Base-by-base conservation (phyloP, 64 coral and sea anemone species). In the Platygyra sinensis region DNA sequence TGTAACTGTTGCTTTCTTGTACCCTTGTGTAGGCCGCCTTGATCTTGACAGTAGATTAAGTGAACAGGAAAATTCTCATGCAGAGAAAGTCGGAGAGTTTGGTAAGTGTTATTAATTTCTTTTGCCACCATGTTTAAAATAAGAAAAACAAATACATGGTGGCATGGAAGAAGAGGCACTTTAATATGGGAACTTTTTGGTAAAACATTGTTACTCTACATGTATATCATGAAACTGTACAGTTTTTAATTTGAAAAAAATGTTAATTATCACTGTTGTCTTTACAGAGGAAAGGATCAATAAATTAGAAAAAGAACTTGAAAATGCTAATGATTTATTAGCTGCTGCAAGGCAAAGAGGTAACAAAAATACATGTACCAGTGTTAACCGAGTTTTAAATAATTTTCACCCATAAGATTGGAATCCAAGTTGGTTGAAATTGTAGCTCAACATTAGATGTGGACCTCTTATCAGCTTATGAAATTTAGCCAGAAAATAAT, bases 291-390 rank as follows among this genome's bases (percentile, higher is more conserved):
- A 88, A 65, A 99, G 86, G 81, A 80, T 95, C 24, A 62, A 64
- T 22, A 89, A 87, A 49, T 59, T 99, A 30, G 93, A 96, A 61
- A 89, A 75, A 78, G 97, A 99, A 52, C 67, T 99, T 60, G 86
- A 95, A 42, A 99, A 96, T 91, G 93, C 97, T 6, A 99, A 99
- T 89, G 97, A 99, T 19, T 82, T 99, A 51, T 73, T 99, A 11
- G 83, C 89, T 76, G 97, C 97, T 80, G 97, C 97, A 76, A 88
- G 97, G 64, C 90, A 99, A 62, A 99, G 97, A 93, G 97, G 97
- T 95, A 86, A 19, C 22, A 36, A 16, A 12, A 11, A 11, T 31
- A 80, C 10, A 80, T 27, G 10, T 24, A n/a, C 65, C 20, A 69
- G n/a, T 10, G 2, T 24, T 25, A 29, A 27, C 9, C 2, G 8